Conservation (phyloP, 2,888 invertebrate genomes). For the Cyrtodaria siliqua region DNA sequence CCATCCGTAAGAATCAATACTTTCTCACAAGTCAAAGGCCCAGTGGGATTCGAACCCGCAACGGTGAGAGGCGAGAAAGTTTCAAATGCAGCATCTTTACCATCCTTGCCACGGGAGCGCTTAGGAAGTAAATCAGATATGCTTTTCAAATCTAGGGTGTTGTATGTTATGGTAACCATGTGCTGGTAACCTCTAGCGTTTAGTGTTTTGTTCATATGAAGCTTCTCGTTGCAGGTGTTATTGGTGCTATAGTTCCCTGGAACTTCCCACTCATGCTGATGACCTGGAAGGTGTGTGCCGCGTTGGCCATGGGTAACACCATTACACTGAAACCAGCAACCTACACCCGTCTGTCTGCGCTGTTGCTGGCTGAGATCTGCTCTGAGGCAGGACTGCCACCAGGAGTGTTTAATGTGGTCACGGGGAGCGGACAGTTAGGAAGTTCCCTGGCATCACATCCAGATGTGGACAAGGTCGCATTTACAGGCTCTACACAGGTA, state of each 20-base stretch:
- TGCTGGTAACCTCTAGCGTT: too few relatives aligned
- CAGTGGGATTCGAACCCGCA: too few relatives aligned
- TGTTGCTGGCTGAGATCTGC: conserved; percentile 87
- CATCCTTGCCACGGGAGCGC: too few relatives aligned
- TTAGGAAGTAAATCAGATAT: too few relatives aligned
- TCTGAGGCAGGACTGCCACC: conserved; percentile 87
- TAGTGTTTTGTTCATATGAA: too few relatives aligned
- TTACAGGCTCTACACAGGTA: conserved; percentile 85
- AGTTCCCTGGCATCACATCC: conserved; percentile 82
- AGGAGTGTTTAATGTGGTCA: conserved; percentile 86
- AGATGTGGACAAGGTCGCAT: conserved; percentile 85
- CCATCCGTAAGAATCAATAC: too few relatives aligned
- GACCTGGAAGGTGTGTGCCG: conserved; percentile 87
- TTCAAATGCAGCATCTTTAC: too few relatives aligned
- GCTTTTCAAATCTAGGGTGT: too few relatives aligned
- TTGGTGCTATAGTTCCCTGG: conserved; percentile 86
- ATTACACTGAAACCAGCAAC: conserved; percentile 87
- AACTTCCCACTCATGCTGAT: conserved; percentile 87
- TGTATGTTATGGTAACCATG: too few relatives aligned
- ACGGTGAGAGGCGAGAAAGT: too few relatives aligned
- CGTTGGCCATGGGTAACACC: conserved; percentile 87
- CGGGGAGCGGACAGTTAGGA: conserved; percentile 84
- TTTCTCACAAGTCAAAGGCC: too few relatives aligned
- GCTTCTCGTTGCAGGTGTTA: conserved; percentile 85
- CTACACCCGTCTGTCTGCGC: conserved; percentile 85